Conservation (phyloP, 1,140 invertebrate genomes). For the Bombyx mandarina region DNA sequence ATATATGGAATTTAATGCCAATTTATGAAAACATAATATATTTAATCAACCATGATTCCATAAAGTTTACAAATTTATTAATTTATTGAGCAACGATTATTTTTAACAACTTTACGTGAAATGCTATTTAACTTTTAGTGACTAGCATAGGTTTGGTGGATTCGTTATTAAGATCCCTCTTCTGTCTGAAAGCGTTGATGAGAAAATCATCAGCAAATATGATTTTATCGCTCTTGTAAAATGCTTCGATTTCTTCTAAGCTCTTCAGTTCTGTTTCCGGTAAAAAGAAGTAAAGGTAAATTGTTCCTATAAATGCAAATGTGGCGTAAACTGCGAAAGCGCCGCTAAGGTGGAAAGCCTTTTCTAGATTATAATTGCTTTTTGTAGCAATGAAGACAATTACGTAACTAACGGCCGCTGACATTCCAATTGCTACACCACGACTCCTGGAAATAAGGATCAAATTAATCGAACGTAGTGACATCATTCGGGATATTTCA, state of each 20-base stretch:
- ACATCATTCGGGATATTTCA: background rate
- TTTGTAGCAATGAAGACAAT: slow-evolving; percentile 75
- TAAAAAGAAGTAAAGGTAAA: slow-evolving; percentile 76
- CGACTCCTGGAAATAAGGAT: slow-evolving; percentile 54
- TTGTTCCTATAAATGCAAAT: slow-evolving; percentile 70
- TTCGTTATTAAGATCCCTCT: slow-evolving; percentile 20
- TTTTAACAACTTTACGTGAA: too few species aligned
- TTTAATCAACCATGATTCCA: too few species aligned
- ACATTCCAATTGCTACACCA: slow-evolving; percentile 72
- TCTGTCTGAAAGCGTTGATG: slow-evolving; percentile 53
- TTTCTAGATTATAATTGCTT: slow-evolving; percentile 73
- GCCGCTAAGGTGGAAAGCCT: slow-evolving; percentile 68
- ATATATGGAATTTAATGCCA: too few species aligned
- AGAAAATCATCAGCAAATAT: slow-evolving; percentile 58
- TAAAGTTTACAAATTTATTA: too few species aligned
- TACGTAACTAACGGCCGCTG: slow-evolving; percentile 72
- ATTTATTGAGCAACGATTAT: too few species aligned
- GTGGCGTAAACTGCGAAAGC: slow-evolving; percentile 75
- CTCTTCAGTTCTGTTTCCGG: slow-evolving; percentile 86
- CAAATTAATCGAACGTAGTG: background rate
- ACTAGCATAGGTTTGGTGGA: slow-evolving; percentile 49
- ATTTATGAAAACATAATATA: too few species aligned
- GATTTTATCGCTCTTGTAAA: slow-evolving; percentile 45
- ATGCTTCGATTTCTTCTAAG: slow-evolving; percentile 79
- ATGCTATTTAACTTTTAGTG: slow-evolving; percentile 14